phyloP scores from a whole-genome alignment of 2,797 vertebrate genomes.

The Microctenopoma steveboyesi region DNA sequence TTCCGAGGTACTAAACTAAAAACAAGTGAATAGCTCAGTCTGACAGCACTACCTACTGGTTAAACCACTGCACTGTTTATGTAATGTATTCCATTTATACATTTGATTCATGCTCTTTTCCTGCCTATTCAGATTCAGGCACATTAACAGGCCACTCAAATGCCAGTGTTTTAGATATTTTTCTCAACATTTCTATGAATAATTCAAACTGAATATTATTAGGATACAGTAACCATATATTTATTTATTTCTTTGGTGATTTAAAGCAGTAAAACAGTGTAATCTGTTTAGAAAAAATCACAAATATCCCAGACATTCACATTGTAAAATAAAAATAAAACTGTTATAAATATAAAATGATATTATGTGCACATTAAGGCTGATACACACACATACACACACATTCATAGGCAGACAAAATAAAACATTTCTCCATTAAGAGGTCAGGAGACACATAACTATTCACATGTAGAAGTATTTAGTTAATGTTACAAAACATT shows the following conservation, averaged over 20 bases:
- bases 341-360: slow-evolving; percentile 93
- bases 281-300: slow-evolving; percentile 74
- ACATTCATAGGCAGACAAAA: slow-evolving; percentile 68
- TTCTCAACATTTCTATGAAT: not conserved
- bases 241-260: slow-evolving; percentile 93
- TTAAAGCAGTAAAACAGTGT: slow-evolving; percentile 88
- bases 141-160: not conserved
- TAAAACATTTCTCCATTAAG: slow-evolving; percentile 44
- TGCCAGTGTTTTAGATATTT: not conserved
- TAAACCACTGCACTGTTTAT: slow-evolving; percentile 31
- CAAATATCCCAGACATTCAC: slow-evolving; percentile 91
- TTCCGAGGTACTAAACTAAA: not conserved
- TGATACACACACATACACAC: slow-evolving; percentile 55
- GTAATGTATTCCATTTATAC: not conserved
- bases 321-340: slow-evolving; percentile 90
- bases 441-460: slow-evolving; percentile 41
- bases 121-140: not conserved
- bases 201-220: slow-evolving; percentile 12
- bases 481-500: slow-evolving; percentile 53
- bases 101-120: not conserved
- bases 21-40: slow-evolving; percentile 32
- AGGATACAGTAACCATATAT: slow-evolving; percentile 58
- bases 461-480: slow-evolving; percentile 49
- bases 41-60: slow-evolving; percentile 73
- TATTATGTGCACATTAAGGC: slow-evolving; percentile 90